Percentiles rank a stretch among this genome's conserved stretches.
Conservation (phyloP, 2,888 invertebrate species). For the Andrena bucephala region DNA sequence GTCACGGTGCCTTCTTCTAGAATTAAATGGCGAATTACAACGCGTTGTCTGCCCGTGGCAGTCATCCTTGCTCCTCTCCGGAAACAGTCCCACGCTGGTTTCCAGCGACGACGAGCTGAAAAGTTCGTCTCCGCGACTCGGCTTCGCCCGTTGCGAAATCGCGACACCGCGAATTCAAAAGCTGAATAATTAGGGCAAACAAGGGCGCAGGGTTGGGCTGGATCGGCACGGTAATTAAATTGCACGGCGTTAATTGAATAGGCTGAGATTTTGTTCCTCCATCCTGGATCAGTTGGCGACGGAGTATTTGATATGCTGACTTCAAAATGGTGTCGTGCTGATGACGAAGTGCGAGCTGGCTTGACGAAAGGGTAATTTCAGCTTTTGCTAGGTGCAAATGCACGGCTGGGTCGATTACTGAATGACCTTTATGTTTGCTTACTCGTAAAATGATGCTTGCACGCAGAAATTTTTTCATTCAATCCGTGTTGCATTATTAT, state of each 20-base stretch:
- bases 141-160: not conserved
- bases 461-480: no score
- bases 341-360: not conserved
- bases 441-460: no score
- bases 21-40: slow-evolving; percentile 60
- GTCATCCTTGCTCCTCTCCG: slow-evolving; percentile 14
- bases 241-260: slow-evolving; percentile 23
- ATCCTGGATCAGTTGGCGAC: not conserved
- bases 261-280: slow-evolving; percentile 3
- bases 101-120: slow-evolving; percentile 24
- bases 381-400: not conserved
- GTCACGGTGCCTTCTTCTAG: slow-evolving; percentile 62
- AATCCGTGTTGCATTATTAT: no score
- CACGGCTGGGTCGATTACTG: not conserved
- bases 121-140: not conserved
- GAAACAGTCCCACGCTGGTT: slow-evolving; percentile 52
- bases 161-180: slow-evolving; percentile 13
- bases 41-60: slow-evolving; percentile 24
- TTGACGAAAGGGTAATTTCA: not conserved
- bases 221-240: slow-evolving; percentile 9
- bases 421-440: no score
- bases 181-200: not conserved
- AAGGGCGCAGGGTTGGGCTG: not conserved
- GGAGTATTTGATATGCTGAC: not conserved
- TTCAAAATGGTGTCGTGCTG: not conserved